Percentiles rank a stretch among this genome's conserved stretches.
phyloP scores from a whole-genome alignment of 1,140 invertebrate species.

The Hyles vespertilio region DNA sequence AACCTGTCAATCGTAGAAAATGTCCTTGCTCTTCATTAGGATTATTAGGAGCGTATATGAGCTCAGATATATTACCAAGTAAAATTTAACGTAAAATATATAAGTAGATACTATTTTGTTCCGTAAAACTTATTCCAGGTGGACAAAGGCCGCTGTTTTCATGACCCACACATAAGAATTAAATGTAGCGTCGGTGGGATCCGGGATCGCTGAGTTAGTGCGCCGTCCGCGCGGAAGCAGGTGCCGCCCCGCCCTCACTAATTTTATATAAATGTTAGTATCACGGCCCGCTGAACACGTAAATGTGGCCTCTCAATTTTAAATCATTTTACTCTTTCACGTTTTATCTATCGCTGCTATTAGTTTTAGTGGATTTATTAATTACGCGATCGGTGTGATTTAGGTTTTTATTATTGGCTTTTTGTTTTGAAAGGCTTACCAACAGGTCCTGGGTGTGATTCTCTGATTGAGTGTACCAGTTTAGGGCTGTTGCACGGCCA shows the following conservation, averaged over 20 bases:
- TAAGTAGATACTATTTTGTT: too few species aligned
- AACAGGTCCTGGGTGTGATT: not conserved
- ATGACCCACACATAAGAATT: slow-evolving; percentile 47
- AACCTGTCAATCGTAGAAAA: too few species aligned
- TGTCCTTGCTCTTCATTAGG: too few species aligned
- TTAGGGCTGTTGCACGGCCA: too few species aligned
- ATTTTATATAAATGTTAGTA: slow-evolving; percentile 44
- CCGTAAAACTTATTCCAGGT: not conserved
- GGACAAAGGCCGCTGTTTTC: slow-evolving; percentile 29
- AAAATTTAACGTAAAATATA: too few species aligned
- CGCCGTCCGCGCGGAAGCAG: slow-evolving; percentile 52
- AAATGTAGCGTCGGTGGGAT: slow-evolving; percentile 57
- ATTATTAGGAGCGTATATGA: too few species aligned
- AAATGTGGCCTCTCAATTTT: slow-evolving; percentile 9
- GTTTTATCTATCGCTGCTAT: not conserved
- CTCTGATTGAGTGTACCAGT: too few species aligned
- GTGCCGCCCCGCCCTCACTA: slow-evolving; percentile 54
- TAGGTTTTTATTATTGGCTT: not conserved
- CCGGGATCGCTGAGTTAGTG: slow-evolving; percentile 64
- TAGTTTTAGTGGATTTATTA: not conserved
- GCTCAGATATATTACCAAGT: too few species aligned
- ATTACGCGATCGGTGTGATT: not conserved
- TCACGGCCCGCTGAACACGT: slow-evolving; percentile 6
- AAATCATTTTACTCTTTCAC: not conserved
- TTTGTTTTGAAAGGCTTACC: too few species aligned